These are phyloP conservation scores for Tyrannus savana DNA, from an alignment of 2,113 vertebrate genomes.

Conservation along the genomic window DNA sequence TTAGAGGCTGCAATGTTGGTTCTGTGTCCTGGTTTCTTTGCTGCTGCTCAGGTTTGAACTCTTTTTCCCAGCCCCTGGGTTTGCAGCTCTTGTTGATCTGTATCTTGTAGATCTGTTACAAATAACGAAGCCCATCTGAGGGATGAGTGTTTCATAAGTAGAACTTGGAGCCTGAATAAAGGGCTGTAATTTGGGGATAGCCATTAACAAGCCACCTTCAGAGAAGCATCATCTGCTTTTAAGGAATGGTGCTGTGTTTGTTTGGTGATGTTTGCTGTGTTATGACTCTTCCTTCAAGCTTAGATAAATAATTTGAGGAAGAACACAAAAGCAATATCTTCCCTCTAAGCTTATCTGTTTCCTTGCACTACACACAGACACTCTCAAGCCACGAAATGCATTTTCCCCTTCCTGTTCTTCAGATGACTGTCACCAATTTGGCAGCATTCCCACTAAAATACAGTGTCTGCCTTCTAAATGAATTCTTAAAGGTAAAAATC, in stretches of 20 bases:
- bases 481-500: neutral
- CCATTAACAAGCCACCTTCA: neutral
- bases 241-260: neutral
- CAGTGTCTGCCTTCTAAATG: neutral
- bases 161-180: neutral
- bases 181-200: neutral
- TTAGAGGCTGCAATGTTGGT: neutral
- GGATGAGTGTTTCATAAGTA: neutral
- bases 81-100: neutral
- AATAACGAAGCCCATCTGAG: neutral
- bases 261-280: neutral
- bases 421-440: neutral
- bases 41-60: neutral
- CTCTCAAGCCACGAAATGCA: neutral
- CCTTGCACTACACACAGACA: conserved; percentile 19
- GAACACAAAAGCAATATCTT: neutral
- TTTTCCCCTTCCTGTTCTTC: neutral
- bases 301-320: conserved; percentile 35
- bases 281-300: neutral
- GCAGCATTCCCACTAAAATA: neutral
- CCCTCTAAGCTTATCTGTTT: conserved; percentile 44
- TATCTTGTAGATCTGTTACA: accelerated
- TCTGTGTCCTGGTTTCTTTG: neutral
- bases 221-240: neutral
- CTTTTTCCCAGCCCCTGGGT: neutral